These are phyloP conservation scores for Heliocidaris erythrogramma DNA, from an alignment of 35 echinoderm and acorn worm genomes.

Conservation along the genomic window DNA sequence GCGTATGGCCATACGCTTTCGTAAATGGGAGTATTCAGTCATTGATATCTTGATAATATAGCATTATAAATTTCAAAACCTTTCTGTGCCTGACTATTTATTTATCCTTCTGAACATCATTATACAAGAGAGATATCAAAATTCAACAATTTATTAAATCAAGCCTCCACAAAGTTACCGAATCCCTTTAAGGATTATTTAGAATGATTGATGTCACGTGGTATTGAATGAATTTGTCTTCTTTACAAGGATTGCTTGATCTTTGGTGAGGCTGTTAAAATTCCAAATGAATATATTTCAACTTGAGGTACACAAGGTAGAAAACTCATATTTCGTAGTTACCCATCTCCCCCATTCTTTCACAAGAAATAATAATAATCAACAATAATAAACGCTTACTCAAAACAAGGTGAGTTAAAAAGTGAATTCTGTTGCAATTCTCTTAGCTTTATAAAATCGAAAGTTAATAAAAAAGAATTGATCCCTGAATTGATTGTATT, in stretches of 20 bases:
- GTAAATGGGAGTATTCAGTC: no score
- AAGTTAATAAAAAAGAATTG: not conserved
- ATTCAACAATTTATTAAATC: no score
- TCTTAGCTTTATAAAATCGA: not conserved
- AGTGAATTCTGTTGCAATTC: not conserved
- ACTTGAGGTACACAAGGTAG: not conserved
- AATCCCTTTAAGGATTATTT: not conserved
- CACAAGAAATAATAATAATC: not conserved
- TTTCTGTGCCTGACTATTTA: no score
- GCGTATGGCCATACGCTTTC: no score
- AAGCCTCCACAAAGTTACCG: no score
- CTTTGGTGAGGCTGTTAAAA: not conserved
- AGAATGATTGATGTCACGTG: not conserved
- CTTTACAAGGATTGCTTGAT: not conserved
- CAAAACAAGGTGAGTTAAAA: not conserved
- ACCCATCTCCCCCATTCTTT: not conserved
- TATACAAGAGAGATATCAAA: no score
- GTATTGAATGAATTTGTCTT: not conserved
- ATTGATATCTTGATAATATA: no score
- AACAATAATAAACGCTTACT: not conserved
- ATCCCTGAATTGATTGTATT: not conserved
- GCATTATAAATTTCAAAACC: no score
- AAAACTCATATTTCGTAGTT: not conserved
- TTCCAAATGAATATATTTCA: not conserved
- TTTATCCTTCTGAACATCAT: no score